Evolutionary conservation across 2,888 invertebrate genomes (phyloP).

Genomic region (Cryptocephalus primarius): DNA sequence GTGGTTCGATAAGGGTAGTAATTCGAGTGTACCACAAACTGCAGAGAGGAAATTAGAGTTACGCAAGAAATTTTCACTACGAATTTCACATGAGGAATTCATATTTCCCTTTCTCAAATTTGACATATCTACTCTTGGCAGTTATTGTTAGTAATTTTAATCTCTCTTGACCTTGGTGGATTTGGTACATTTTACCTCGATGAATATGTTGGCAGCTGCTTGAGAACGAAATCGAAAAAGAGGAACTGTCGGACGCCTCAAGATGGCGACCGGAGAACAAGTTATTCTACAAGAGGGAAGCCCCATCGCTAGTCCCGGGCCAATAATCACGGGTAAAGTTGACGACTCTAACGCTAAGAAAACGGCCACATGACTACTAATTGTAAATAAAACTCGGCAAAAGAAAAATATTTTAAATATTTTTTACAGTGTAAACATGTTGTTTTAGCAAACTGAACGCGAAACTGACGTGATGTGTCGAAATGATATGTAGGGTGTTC

Average conservation of each 20-base stretch:
- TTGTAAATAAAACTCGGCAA: conserved; percentile 9
- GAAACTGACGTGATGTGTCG: background rate
- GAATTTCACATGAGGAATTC: no score
- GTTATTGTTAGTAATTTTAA: no score
- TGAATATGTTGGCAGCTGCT: conserved; percentile 22
- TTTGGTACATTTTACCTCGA: no score
- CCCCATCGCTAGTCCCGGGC: conserved; percentile 4
- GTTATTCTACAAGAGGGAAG: conserved; percentile 31
- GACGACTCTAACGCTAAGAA: conserved; percentile 8
- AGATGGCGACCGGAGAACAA: conserved; percentile 33
- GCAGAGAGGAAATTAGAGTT: no score
- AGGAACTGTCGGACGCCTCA: conserved; percentile 29
- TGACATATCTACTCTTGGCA: no score
- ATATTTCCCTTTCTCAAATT: no score
- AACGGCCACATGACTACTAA: conserved; percentile 8
- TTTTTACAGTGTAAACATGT: conserved; percentile 8
- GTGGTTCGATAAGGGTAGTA: no score
- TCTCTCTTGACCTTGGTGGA: no score
- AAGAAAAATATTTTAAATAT: conserved; percentile 7
- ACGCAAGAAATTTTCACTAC: no score
- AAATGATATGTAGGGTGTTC: conserved; percentile 4
- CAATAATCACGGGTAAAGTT: conserved; percentile 3
- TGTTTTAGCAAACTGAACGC: conserved; percentile 10
- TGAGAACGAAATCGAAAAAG: conserved; percentile 31
- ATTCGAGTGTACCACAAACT: no score